These are phyloP conservation scores for Globodera ellingtonae DNA, from an alignment of 1,140 invertebrate genomes.

Conservation along the genomic window DNA sequence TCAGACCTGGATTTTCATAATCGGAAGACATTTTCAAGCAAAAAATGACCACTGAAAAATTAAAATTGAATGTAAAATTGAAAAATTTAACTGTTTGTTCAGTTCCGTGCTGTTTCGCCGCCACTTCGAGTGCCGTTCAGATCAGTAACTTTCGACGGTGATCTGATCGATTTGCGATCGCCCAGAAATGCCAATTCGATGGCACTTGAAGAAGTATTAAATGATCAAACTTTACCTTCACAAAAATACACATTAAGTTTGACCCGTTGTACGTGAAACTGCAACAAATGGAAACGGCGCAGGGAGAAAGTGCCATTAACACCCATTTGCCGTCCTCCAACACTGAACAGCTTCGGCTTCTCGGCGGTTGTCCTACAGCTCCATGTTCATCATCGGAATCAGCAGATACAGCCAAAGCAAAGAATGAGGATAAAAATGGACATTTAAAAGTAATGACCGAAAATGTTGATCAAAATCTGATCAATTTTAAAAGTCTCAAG, in stretches of 20 bases:
- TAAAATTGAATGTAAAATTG: not conserved
- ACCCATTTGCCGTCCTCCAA: not conserved
- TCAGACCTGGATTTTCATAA: not conserved
- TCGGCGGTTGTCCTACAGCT: not conserved
- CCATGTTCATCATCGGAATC: not conserved
- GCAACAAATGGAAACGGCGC: not conserved
- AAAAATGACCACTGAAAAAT: not conserved
- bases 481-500: too few relatives aligned
- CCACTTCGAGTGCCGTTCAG: constrained; percentile 41
- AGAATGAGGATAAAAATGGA: not conserved
- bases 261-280: constrained; percentile 41
- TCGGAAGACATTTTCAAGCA: not conserved
- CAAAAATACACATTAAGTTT: constrained; percentile 31
- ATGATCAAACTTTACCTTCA: too few relatives aligned
- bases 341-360: constrained; percentile 1
- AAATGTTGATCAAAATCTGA: too few relatives aligned
- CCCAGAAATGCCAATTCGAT: constrained; percentile 28
- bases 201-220: constrained; percentile 34
- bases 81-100: constrained; percentile 12
- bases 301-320: constrained; percentile 4
- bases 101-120: not conserved
- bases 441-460: not conserved
- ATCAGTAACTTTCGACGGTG: constrained; percentile 26
- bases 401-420: not conserved
- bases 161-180: constrained; percentile 42